Evolutionary conservation across 2,888 invertebrate genomes (phyloP).

Genomic region (Lymantria monacha): DNA sequence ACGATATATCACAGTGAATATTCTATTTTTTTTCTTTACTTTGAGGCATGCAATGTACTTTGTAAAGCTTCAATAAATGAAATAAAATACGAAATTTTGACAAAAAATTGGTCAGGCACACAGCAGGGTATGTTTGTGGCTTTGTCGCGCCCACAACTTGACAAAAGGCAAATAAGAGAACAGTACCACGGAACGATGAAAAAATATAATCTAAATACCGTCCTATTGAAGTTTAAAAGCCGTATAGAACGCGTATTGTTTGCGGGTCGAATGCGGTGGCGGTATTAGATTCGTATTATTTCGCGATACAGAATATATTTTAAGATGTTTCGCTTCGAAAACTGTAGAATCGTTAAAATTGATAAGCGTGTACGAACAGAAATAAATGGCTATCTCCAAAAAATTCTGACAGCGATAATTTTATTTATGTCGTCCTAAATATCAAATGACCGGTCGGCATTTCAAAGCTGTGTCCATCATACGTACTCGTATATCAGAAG

Average conservation of each 20-base stretch:
- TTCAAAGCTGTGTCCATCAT: constrained; percentile 40
- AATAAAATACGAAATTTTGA: constrained; percentile 75
- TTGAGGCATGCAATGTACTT: constrained; percentile 44
- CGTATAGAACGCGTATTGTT: constrained; percentile 74
- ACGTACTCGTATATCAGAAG: constrained; percentile 27
- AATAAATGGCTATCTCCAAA: constrained; percentile 34
- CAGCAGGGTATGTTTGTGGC: constrained; percentile 79
- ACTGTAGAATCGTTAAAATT: constrained; percentile 42
- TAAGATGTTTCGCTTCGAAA: constrained; percentile 22
- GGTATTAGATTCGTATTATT: constrained; percentile 77
- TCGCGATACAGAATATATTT: constrained; percentile 41
- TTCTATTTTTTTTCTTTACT: constrained; percentile 59
- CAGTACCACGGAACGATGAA: constrained; percentile 58
- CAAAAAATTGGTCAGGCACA: constrained; percentile 71
- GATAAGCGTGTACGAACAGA: constrained; percentile 31
- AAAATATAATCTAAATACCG: constrained; percentile 78
- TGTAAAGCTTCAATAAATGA: constrained; percentile 66
- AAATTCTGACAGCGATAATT: constrained; percentile 51
- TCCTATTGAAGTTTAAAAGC: constrained; percentile 80
- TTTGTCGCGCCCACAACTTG: constrained; percentile 79
- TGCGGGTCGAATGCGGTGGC: constrained; percentile 71
- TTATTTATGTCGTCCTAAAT: constrained; percentile 50
- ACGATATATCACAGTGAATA: constrained; percentile 73
- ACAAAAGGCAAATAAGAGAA: constrained; percentile 82
- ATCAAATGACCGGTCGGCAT: constrained; percentile 48